Conservation (phyloP, 2,113 vertebrate genomes). For the Pteronura brasiliensis region DNA sequence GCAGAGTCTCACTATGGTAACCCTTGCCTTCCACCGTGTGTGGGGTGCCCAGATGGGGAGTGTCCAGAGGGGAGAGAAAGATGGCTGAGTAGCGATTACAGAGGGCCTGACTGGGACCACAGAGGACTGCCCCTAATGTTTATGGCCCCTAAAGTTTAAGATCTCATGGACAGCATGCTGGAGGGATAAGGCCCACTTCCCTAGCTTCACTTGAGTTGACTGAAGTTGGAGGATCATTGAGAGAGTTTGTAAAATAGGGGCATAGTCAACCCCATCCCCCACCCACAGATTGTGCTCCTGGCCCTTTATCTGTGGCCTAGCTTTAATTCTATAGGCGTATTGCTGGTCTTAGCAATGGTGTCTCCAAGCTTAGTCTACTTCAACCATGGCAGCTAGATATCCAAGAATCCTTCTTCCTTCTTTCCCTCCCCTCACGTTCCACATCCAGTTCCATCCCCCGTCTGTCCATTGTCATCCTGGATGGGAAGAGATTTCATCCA, state of each 20-base stretch:
- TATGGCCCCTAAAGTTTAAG: neutral
- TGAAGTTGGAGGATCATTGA: neutral
- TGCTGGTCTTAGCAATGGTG: neutral
- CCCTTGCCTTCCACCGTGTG: fast-evolving
- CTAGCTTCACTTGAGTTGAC: neutral
- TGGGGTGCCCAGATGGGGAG: fast-evolving
- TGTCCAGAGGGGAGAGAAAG: fast-evolving
- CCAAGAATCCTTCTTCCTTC: no score
- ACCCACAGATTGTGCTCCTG: neutral
- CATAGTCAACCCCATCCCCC: fast-evolving
- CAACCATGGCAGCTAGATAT: neutral
- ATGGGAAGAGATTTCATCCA: fast-evolving
- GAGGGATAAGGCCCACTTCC: neutral
- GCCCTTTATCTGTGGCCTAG: neutral
- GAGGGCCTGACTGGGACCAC: neutral
- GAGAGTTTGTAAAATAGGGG: neutral
- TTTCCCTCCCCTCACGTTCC: neutral
- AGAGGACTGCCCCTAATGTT: no score
- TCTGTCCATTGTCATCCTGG: neutral
- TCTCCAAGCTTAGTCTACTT: neutral
- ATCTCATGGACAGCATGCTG: no score
- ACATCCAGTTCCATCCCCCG: neutral
- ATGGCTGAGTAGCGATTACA: neutral
- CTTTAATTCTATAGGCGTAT: neutral
- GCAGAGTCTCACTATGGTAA: slow-evolving; percentile 57